Base-by-base conservation (phyloP, 2,888 invertebrate genomes). In the Oxytorus armatus region DNA sequence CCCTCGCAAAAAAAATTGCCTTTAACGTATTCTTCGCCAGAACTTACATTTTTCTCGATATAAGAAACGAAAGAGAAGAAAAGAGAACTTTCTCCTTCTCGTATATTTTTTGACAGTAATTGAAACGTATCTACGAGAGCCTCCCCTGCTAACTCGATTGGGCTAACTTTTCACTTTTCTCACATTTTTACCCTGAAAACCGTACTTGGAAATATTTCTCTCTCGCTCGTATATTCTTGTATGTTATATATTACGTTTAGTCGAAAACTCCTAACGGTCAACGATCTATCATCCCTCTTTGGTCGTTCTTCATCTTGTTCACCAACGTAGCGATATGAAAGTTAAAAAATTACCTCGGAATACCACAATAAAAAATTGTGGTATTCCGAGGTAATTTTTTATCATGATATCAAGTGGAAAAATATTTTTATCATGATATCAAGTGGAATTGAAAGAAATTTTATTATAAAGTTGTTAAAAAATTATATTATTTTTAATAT, bases 41-140 rank as follows among this genome's bases (percentile, higher is more conserved):
- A 47, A 42, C 49, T 61, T 61, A 18, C 39, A 42, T 29, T 49
- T 65, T 57, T 59, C 29, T 16, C 23, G 5, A n/a, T 33, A 18
- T 18, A 33, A 51, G 14, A 8, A 25, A 8, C 25, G 14, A 16
- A 16, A 14, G 25, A 16, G 16, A 44, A 14, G 44, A 5, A 63
- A 36, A 63, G 14, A 49, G 29, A 33, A 5, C 16, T 29, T 16
- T 33, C 8, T 61, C 47, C 14, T 10, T 10, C 61, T 25, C 44
- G 5, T 23, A 14, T 53, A 23, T 25, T 55, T 36, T 55, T 61
- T 69, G 68, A 78, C 77, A 61, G 69, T 74, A 74, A 79, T 79
- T 74, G 78, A 79, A 69, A 79, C 63, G 78, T 79, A 68, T 74
- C n/a, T 47, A 51, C 42, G 42, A 21, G 29, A 23, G 10, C 42